Evolutionary conservation across 1,140 invertebrate genomes (phyloP).

Genomic region (Psix sp.): DNA sequence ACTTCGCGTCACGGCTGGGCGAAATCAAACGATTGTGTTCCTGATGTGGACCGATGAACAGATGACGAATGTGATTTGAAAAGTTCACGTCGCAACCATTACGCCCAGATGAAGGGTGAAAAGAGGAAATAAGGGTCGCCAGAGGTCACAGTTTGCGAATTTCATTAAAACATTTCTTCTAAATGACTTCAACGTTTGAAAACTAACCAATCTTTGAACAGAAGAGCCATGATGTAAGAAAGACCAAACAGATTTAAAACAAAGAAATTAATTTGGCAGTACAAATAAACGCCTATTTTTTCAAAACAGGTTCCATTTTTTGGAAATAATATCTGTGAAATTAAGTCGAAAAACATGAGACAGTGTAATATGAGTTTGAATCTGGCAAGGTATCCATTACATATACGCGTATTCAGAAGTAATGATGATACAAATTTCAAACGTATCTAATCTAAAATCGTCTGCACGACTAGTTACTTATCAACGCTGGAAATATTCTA

Average conservation of each 20-base stretch:
- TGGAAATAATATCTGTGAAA: too few relatives aligned
- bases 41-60: slow-evolving; percentile 66
- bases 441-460: slow-evolving; percentile 59
- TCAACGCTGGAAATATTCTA: slow-evolving; percentile 55
- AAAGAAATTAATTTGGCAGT: too few relatives aligned
- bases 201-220: too few relatives aligned
- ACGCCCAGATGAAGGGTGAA: slow-evolving; percentile 26
- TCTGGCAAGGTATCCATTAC: slow-evolving; percentile 43
- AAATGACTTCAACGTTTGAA: background rate
- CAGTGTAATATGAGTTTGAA: slow-evolving; percentile 29
- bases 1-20: slow-evolving; percentile 24
- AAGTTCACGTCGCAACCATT: slow-evolving; percentile 32
- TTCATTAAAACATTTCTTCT: slow-evolving; percentile 16
- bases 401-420: slow-evolving; percentile 51
- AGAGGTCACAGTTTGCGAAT: slow-evolving; percentile 18
- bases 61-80: slow-evolving; percentile 45
- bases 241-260: too few relatives aligned
- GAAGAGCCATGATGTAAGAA: too few relatives aligned
- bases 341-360: background rate
- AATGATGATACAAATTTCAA: slow-evolving; percentile 55
- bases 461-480: slow-evolving; percentile 60
- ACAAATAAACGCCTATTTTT: too few relatives aligned
- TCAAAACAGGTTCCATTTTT: too few relatives aligned
- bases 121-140: slow-evolving; percentile 11
- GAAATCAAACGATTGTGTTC: slow-evolving; percentile 63